These are phyloP conservation scores for Sitobion miscanthi DNA, from an alignment of 1,140 invertebrate genomes.

Conservation along the genomic window DNA sequence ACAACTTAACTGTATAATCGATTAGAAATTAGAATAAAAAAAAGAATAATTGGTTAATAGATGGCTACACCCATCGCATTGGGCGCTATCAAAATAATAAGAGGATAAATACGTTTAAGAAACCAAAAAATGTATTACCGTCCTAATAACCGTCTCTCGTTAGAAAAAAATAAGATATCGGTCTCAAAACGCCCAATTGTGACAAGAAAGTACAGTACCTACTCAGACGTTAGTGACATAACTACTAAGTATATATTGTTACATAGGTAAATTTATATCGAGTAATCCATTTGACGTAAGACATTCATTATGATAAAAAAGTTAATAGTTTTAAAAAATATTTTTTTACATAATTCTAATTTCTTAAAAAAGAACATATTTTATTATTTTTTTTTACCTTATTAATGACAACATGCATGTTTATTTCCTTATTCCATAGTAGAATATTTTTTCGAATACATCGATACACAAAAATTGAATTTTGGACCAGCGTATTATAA, in stretches of 20 bases:
- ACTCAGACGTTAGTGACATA: background rate
- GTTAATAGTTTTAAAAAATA: too few species aligned
- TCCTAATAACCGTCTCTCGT: background rate
- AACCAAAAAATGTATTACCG: background rate
- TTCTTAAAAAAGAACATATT: too few species aligned
- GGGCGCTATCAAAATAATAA: background rate
- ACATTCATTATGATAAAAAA: too few species aligned
- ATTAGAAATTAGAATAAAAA: background rate
- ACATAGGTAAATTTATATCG: background rate
- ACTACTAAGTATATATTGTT: background rate
- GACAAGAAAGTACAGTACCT: background rate
- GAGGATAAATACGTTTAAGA: background rate
- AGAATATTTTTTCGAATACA: too few species aligned
- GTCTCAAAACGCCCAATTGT: background rate
- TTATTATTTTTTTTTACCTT: too few species aligned
- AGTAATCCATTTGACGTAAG: background rate
- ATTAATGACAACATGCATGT: too few species aligned
- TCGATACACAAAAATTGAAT: too few species aligned
- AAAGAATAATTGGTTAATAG: background rate
- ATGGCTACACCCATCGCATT: background rate
- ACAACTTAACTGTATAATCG: background rate
- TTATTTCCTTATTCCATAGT: too few species aligned
- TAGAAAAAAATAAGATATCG: background rate
- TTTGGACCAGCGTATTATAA: too few species aligned
- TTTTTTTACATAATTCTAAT: too few species aligned